Evolutionary conservation across 1,140 invertebrate genomes (phyloP), one percentile per base, ranked within the genome.

Genomic region (Nasonia longicornis): DNA sequence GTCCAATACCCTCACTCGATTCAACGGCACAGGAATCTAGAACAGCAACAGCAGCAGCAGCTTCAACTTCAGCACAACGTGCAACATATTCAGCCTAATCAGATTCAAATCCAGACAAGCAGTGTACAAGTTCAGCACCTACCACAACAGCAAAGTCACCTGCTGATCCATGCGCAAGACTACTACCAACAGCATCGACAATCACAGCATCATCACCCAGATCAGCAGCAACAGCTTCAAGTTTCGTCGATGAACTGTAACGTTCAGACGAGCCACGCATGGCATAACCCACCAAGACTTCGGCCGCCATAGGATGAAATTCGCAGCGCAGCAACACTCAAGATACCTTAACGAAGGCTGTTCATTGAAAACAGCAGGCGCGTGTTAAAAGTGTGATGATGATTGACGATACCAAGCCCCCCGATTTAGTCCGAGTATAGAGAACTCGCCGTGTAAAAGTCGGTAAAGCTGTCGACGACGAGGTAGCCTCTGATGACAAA

Each of bases 1-100:
- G 96, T 86, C 95, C 95, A 87, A 89, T 91, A 64, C 90, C 90
- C 83, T 90, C 88, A 79, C 89, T 87, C 87, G 90, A 91, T 90
- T 88, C 89, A 90, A 89, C 85, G 88, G 89, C 82, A 83, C 90
- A 89, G 86, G 90, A 91, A 89, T 90, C 89, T 91, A 91, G 89
- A 69, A 7, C 45, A 77, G 4, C 84, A 80, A 48, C 87, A 88
- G 42, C 88, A 88, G 38, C 84, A 83, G 64, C 75, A 80, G 42
- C 86, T 87, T 77, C 84, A 85, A 2, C 71, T 83, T 16, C 84
- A 86, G 31, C 38, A 22, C 52, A 35, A 29, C 29, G 10, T 73
- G 42, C 71, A 73, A 48, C 52, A 71, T 35, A 71, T 71, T 14
- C 29, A 31, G 35, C 20, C 69, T 80, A 87, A 88, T 42, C 87